A percentile compares a stretch with the other conserved stretches of the same genome.
phyloP scores from a whole-genome alignment of 92 coral and sea anemone species.

The Umimayanthus kanabou region DNA sequence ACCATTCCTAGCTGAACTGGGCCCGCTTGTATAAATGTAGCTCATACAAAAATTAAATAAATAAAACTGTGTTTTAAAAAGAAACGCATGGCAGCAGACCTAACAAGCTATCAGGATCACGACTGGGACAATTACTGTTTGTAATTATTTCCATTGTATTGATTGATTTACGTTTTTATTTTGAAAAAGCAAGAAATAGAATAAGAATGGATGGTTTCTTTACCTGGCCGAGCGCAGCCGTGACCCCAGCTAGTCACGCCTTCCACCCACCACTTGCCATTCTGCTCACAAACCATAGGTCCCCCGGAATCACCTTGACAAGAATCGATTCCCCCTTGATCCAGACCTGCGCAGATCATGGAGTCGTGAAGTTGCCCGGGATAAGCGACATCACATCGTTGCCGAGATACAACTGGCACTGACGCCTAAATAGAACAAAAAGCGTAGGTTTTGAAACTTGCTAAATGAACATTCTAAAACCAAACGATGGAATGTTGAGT shows the following conservation, averaged over 20 bases:
- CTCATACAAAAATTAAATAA: no score
- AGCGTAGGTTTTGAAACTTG: neutral
- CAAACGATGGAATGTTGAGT: no score
- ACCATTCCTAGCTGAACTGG: no score
- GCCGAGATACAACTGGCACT: constrained; percentile 2
- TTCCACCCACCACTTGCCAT: constrained; percentile 40
- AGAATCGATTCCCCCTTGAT: constrained; percentile 44
- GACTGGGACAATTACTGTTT: no score
- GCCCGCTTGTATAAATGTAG: no score
- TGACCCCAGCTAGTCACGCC: constrained; percentile 52
- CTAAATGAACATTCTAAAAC: neutral
- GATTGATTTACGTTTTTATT: no score
- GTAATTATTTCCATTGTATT: no score
- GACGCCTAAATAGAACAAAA: neutral
- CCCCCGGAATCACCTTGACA: constrained; percentile 64
- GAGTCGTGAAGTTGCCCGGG: constrained; percentile 15
- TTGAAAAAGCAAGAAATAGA: no score
- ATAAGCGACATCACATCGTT: constrained; percentile 9
- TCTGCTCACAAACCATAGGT: constrained; percentile 43
- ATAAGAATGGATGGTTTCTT: neutral
- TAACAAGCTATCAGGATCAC: no score
- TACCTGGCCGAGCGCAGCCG: constrained; percentile 44
- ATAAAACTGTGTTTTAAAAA: no score
- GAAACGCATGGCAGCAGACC: no score
- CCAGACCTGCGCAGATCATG: constrained; percentile 56